These are phyloP conservation scores for Tachuris rubrigastra DNA, from an alignment of 2,113 vertebrate species.

Conservation along the genomic window DNA sequence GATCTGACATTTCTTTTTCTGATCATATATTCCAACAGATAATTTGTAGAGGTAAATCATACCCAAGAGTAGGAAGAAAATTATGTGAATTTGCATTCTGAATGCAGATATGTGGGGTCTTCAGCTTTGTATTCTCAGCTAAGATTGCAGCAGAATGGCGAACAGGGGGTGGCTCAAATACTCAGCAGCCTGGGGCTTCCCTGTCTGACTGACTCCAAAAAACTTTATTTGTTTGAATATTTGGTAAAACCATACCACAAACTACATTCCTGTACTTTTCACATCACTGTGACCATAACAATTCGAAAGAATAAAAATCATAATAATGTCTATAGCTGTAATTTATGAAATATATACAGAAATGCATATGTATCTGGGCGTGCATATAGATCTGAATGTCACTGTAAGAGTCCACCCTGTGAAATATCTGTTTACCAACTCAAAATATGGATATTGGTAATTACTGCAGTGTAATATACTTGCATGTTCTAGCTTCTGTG, in stretches of 20 bases:
- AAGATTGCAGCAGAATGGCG: background rate
- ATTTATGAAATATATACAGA: background rate
- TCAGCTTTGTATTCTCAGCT: background rate
- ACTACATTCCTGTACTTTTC: background rate
- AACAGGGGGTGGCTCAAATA: background rate
- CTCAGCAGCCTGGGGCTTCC: background rate
- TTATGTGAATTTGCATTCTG: background rate
- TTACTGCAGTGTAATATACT: background rate
- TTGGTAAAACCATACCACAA: background rate
- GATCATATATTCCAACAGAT: background rate
- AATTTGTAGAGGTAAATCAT: background rate
- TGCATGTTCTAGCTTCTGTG: background rate
- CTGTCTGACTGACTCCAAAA: background rate
- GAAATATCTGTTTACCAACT: background rate
- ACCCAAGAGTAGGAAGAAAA: background rate
- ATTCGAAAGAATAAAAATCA: background rate
- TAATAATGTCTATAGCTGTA: background rate
- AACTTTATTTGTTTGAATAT: background rate
- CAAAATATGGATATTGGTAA: background rate
- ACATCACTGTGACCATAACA: background rate
- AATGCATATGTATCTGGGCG: background rate
- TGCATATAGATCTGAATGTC: background rate
- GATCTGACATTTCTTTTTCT: background rate
- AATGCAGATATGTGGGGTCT: background rate
- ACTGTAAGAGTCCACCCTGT: background rate